These are phyloP conservation scores for Ptychadena robeensis DNA, from an alignment of 2,797 vertebrate genomes.

Conservation along the genomic window DNA sequence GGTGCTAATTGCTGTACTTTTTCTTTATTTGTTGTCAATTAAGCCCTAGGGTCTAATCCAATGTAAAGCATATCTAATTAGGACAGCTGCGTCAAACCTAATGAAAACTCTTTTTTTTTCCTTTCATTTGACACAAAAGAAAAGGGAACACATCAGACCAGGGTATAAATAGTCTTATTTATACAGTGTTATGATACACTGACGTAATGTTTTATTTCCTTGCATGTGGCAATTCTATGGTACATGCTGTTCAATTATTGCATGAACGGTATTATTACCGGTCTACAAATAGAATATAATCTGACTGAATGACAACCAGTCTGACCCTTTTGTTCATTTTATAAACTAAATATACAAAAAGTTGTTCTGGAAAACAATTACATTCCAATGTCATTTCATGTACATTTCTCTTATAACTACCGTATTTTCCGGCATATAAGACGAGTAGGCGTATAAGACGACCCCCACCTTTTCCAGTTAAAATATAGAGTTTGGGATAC, in stretches of 20 bases:
- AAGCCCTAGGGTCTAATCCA: constrained; percentile 28
- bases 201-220: constrained; percentile 1
- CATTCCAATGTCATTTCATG: not conserved
- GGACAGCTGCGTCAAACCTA: constrained; percentile 29
- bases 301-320: too few relatives aligned
- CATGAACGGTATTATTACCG: not conserved
- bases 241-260: not conserved
- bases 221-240: constrained; percentile 8
- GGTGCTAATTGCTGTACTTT: constrained; percentile 27
- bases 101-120: constrained; percentile 27
- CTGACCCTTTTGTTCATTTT: not conserved
- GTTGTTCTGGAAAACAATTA: not conserved
- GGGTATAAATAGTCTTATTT: constrained; percentile 30
- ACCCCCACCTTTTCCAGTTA: too few relatives aligned
- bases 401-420: not conserved
- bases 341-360: not conserved
- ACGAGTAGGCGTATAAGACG: too few relatives aligned
- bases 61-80: constrained; percentile 31
- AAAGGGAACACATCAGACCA: constrained; percentile 15
- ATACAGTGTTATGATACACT: constrained; percentile 1
- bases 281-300: too few relatives aligned
- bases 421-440: not conserved
- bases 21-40: constrained; percentile 36
- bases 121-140: constrained; percentile 38
- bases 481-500: too few relatives aligned